Conservation (phyloP, 2,797 vertebrate species). For the Acrossocheilus wenchowensis region DNA sequence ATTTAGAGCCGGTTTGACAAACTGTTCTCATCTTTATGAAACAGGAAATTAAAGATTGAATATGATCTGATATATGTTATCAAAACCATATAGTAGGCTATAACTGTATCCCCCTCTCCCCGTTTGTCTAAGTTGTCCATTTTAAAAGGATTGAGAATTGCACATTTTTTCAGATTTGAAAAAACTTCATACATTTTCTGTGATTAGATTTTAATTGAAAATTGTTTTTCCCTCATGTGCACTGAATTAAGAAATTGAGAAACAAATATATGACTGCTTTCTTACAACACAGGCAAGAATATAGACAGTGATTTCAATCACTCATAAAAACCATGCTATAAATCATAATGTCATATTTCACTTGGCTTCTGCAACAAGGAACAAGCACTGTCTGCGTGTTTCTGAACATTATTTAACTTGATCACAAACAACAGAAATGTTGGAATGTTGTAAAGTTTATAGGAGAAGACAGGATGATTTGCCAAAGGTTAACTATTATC, state of each 20-base stretch:
- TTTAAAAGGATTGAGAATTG: not conserved
- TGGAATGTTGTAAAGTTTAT: constrained; percentile 34
- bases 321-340: not conserved
- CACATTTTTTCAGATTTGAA: not conserved
- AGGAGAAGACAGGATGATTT: not conserved
- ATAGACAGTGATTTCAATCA: not conserved
- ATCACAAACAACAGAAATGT: constrained; percentile 25
- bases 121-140: not conserved
- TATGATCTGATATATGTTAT: constrained; percentile 4
- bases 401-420: constrained; percentile 23
- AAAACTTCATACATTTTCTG: not conserved
- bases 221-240: not conserved
- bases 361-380: not conserved
- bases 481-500: constrained; percentile 43
- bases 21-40: constrained; percentile 5
- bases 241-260: not conserved
- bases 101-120: not conserved
- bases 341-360: constrained; percentile 5
- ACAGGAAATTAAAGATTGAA: constrained; percentile 1
- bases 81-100: not conserved
- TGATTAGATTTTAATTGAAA: not conserved
- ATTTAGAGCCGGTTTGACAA: not conserved
- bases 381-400: not conserved
- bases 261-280: not conserved
- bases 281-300: not conserved